Conservation (phyloP, 2,113 vertebrate genomes). For the Lanius ludovicianus region DNA sequence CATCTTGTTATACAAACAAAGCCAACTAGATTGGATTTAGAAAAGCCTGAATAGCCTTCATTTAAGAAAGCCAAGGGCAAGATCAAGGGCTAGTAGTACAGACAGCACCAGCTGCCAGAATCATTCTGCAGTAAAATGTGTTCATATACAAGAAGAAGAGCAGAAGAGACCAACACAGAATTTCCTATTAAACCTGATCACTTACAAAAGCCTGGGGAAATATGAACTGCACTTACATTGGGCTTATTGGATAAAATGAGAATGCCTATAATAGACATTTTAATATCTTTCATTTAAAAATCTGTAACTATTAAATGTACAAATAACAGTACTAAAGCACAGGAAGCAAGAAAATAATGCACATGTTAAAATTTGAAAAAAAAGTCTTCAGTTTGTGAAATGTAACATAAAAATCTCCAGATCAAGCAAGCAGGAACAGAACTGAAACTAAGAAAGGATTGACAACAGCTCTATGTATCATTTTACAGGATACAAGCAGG, state of each 20-base stretch:
- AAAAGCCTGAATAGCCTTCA: neutral
- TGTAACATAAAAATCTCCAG: neutral
- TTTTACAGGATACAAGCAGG: neutral
- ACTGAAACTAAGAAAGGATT: neutral
- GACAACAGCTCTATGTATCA: neutral
- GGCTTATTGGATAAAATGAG: neutral
- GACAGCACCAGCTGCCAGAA: neutral
- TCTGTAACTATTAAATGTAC: neutral
- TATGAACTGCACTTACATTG: neutral
- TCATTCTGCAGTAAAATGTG: neutral
- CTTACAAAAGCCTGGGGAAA: neutral
- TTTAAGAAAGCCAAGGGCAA: neutral
- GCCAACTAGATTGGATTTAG: neutral
- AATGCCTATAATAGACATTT: neutral
- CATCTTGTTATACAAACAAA: neutral
- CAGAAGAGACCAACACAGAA: neutral
- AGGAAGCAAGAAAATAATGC: neutral
- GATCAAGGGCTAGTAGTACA: neutral
- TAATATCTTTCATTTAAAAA: neutral
- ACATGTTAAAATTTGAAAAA: neutral
- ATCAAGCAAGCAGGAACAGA: neutral
- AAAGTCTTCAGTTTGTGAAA: neutral
- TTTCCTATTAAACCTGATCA: neutral
- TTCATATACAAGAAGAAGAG: neutral
- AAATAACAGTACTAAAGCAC: neutral